Conservation (phyloP, 2,113 vertebrate genomes). For the Elephantulus edwardii region DNA sequence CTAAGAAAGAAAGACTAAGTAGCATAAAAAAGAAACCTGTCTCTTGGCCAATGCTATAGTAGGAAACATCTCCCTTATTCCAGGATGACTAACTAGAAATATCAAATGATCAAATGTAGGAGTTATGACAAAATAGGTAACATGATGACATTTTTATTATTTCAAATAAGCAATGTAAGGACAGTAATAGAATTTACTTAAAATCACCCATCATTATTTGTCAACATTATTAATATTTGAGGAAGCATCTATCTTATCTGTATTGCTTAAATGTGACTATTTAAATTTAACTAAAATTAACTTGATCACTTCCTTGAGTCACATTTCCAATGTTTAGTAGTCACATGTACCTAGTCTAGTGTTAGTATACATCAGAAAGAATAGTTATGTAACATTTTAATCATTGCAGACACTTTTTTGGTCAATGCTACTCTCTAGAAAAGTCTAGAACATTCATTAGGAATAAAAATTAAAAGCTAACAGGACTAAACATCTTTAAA, state of each 20-base stretch:
- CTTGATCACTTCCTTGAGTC: not conserved
- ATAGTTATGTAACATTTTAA: not conserved
- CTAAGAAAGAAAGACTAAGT: not conserved
- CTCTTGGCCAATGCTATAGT: not conserved
- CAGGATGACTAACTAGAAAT: not conserved
- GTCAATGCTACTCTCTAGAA: not conserved
- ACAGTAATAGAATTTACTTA: not conserved
- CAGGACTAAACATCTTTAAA: not conserved
- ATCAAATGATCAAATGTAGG: not conserved
- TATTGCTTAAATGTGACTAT: not conserved
- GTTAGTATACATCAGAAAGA: not conserved
- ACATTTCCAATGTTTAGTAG: not conserved
- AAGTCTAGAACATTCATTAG: not conserved
- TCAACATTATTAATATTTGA: not conserved
- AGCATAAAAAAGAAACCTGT: not conserved
- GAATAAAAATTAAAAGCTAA: not conserved
- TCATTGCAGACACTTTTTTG: not conserved
- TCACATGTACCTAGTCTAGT: not conserved
- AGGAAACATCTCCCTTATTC: not conserved
- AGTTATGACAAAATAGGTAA: not conserved
- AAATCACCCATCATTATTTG: not conserved
- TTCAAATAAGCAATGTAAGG: not conserved
- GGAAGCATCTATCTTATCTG: not conserved
- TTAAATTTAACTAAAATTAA: conserved; percentile 11
- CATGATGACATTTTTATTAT: not conserved